A percentile compares a stretch with the other conserved stretches of the same genome.
Conservation (phyloP, 2,113 vertebrate species). For the Oncorhynchus clarkii region DNA sequence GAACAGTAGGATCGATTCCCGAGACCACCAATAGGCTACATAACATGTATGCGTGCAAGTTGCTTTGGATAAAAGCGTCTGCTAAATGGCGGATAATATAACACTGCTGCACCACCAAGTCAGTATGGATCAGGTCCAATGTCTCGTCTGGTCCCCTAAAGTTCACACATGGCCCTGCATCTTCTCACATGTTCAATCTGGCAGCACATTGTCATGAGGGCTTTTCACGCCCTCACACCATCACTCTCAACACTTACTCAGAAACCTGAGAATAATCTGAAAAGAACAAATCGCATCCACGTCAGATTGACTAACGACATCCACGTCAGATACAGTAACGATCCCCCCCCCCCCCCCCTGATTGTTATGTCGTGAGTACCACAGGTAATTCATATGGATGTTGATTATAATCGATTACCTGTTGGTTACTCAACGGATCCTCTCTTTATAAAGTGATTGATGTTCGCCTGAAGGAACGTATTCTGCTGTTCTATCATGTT, state of each 20-base stretch:
- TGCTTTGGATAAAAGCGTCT: no score
- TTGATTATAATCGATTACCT: constrained; percentile 17
- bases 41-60: no score
- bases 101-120: neutral
- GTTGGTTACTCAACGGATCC: constrained; percentile 18
- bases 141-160: no score
- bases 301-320: neutral
- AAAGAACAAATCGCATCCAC: neutral
- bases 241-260: neutral
- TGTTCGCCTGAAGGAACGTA: no score
- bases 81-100: no score
- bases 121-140: no score
- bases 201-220: neutral
- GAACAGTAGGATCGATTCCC: no score
- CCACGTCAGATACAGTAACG: neutral
- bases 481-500: constrained; percentile 2
- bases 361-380: neutral
- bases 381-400: neutral
- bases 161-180: no score
- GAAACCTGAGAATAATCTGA: neutral
- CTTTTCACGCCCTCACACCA: neutral
- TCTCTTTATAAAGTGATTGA: constrained; percentile 11
- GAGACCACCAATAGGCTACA: no score
- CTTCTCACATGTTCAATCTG: no score
- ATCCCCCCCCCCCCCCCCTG: neutral